Evolutionary conservation across 2,888 invertebrate genomes (phyloP).

Genomic region (Oxycera nigricornis): DNA sequence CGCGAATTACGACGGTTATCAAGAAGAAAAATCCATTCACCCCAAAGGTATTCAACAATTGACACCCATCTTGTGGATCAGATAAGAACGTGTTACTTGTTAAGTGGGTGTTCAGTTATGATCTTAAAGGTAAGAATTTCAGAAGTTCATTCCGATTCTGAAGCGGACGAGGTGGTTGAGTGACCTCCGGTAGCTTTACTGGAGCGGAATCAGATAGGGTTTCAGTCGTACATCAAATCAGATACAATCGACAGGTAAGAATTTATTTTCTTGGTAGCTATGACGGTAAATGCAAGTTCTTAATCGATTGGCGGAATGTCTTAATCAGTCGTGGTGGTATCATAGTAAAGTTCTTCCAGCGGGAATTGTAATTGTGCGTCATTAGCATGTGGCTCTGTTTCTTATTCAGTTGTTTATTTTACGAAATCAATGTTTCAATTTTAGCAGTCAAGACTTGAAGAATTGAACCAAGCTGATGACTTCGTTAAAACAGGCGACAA

Average conservation of each 20-base stretch:
- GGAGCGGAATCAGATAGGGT: conserved; percentile 19
- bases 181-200: conserved; percentile 22
- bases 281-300: neutral
- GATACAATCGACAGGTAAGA: conserved; percentile 35
- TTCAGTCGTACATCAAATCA: conserved; percentile 28
- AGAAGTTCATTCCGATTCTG: neutral
- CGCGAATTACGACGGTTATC: neutral
- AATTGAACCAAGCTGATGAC: no score
- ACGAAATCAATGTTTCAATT: no score
- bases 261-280: neutral
- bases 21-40: neutral
- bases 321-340: conserved; percentile 10
- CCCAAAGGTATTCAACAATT: conserved; percentile 17
- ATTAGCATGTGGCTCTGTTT: no score
- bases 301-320: neutral
- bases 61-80: conserved; percentile 19
- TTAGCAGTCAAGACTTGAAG: no score
- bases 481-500: no score
- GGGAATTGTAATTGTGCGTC: no score
- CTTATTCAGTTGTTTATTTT: no score
- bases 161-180: neutral
- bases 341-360: no score
- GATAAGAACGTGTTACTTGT: neutral
- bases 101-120: conserved; percentile 6
- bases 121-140: neutral